Percentiles rank a stretch among this genome's conserved stretches.
Conservation (phyloP, 2,888 invertebrate species). For the Campoplex capitator region DNA sequence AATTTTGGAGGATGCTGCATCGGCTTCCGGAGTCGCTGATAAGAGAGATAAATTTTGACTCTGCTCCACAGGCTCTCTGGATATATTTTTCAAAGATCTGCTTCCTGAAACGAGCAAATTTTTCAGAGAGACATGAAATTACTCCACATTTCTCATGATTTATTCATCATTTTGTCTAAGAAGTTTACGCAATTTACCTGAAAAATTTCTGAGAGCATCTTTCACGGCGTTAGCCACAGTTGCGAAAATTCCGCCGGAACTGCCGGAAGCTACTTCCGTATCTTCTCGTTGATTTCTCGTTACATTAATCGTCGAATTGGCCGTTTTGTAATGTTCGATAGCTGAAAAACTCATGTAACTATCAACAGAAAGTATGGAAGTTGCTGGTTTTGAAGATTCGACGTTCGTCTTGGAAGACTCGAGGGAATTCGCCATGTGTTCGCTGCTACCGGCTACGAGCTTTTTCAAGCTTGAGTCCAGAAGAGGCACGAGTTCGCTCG, state of each 20-base stretch:
- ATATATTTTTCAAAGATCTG: constrained; percentile 28
- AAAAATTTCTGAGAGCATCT: constrained; percentile 77
- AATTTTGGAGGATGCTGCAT: constrained; percentile 35
- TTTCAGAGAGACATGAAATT: not conserved
- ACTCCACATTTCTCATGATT: not conserved
- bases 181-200: constrained; percentile 71
- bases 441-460: constrained; percentile 60
- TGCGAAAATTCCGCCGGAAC: constrained; percentile 77
- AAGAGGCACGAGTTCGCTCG: constrained; percentile 74
- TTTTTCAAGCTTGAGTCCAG: constrained; percentile 79
- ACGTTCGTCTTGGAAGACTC: not conserved
- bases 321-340: constrained; percentile 67
- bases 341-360: constrained; percentile 73
- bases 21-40: constrained; percentile 28
- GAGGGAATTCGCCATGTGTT: not conserved
- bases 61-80: constrained; percentile 35
- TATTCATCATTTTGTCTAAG: not conserved
- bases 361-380: constrained; percentile 72
- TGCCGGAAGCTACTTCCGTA: constrained; percentile 26
- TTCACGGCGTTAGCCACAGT: constrained; percentile 78
- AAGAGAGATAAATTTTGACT: constrained; percentile 15
- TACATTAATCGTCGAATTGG: constrained; percentile 22
- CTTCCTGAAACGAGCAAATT: constrained; percentile 31
- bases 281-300: no score
- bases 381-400: constrained; percentile 11